A percentile compares a stretch with the other conserved stretches of the same genome.
phyloP scores from a whole-genome alignment of 2,797 vertebrate species.

The Synanceia verrucosa region DNA sequence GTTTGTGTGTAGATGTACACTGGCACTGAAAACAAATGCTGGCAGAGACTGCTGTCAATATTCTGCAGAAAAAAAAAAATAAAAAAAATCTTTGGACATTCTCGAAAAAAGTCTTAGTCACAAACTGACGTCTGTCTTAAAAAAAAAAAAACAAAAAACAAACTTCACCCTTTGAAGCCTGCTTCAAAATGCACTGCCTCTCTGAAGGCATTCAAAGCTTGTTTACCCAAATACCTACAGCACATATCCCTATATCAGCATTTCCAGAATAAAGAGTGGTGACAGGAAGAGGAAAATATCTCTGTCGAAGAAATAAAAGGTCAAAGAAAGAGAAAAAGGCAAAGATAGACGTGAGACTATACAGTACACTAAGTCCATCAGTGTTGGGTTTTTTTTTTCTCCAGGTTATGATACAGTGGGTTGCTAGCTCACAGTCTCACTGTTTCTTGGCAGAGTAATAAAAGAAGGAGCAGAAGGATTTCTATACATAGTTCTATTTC shows the following conservation, averaged over 20 bases:
- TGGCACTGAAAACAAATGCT: conserved; percentile 42
- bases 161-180: conserved; percentile 37
- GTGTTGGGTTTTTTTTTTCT: conserved; percentile 3
- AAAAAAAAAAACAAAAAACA: conserved; percentile 18
- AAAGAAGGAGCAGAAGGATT: conserved; percentile 2
- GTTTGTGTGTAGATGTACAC: conserved; percentile 24
- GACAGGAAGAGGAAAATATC: conserved; percentile 32
- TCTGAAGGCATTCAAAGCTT: conserved; percentile 41
- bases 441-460: background rate
- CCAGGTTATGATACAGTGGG: background rate
- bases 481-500: background rate
- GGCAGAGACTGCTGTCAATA: conserved; percentile 40
- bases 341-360: conserved; percentile 5
- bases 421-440: background rate
- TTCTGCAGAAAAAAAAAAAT: conserved; percentile 12
- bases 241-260: conserved; percentile 20
- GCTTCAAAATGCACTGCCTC: conserved; percentile 36
- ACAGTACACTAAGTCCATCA: background rate
- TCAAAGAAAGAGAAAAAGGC: conserved; percentile 16
- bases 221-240: conserved; percentile 53
- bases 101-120: conserved; percentile 25
- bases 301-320: conserved; percentile 39
- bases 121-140: conserved; percentile 33
- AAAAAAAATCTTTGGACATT: conserved; percentile 19
- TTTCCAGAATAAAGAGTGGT: conserved; percentile 21